Evolutionary conservation across 2,113 vertebrate species (phyloP).

Genomic region (Andinoacara biseriatus): DNA sequence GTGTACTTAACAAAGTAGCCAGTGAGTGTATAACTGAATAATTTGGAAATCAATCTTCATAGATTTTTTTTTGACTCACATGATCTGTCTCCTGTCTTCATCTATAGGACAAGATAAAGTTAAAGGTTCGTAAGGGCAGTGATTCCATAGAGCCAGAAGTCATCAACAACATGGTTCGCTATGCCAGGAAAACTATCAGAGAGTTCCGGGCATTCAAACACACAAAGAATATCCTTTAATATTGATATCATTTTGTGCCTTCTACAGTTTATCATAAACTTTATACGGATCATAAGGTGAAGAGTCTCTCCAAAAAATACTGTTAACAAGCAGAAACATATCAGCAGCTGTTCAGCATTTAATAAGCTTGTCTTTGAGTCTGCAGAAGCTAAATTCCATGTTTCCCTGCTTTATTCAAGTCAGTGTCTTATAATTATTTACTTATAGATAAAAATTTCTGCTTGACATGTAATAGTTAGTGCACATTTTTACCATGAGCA

Average conservation of each 20-base stretch:
- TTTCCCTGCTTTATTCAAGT: background rate
- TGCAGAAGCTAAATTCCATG: background rate
- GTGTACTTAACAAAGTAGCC: background rate
- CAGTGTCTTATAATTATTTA: background rate
- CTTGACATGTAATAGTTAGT: background rate
- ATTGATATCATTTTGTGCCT: background rate
- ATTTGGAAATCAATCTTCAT: background rate
- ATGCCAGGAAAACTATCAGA: slow-evolving; percentile 87
- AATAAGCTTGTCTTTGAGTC: background rate
- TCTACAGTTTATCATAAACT: background rate
- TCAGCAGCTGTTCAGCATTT: background rate
- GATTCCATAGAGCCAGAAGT: slow-evolving; percentile 82
- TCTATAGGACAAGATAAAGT: slow-evolving; percentile 88
- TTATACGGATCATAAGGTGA: background rate
- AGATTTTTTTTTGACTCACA: background rate
- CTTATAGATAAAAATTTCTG: background rate
- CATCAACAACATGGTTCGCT: slow-evolving; percentile 87
- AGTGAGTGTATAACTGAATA: background rate
- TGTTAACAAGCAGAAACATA: background rate
- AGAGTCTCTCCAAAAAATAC: background rate
- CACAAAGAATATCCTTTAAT: slow-evolving; percentile 92
- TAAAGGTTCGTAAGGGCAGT: slow-evolving; percentile 85
- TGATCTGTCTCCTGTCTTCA: background rate
- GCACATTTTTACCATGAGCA: background rate
- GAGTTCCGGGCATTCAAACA: slow-evolving; percentile 91